A percentile compares a stretch with the other conserved stretches of the same genome.
Evolutionary conservation across 2,888 invertebrate genomes (phyloP).

Genomic region (Griposia aprilina): DNA sequence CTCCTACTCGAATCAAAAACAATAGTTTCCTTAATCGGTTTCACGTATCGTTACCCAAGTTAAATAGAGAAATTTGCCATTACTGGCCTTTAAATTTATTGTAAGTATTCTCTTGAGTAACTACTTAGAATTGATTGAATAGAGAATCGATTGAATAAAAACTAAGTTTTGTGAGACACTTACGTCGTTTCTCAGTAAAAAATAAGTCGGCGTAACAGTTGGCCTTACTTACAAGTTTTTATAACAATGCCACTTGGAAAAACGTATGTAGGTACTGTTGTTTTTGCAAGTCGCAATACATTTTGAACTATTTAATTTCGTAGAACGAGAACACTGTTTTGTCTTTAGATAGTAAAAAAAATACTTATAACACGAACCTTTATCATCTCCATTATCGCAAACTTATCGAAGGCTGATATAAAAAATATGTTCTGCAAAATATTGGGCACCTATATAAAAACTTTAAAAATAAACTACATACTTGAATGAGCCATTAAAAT

Average conservation of each 20-base stretch:
- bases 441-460: background rate
- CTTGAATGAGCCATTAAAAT: background rate
- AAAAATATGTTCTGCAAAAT: background rate
- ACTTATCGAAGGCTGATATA: too few relatives aligned
- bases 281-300: background rate
- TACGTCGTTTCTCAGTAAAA: constrained; percentile 23
- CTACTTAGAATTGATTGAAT: constrained; percentile 16
- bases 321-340: constrained; percentile 7
- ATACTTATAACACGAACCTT: background rate
- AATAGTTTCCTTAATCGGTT: constrained; percentile 74
- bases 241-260: background rate
- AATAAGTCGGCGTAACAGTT: constrained; percentile 7
- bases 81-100: constrained; percentile 56
- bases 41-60: constrained; percentile 79
- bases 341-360: background rate
- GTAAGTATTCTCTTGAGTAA: constrained; percentile 25
- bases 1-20: constrained; percentile 72
- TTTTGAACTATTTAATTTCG: constrained; percentile 10
- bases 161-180: background rate
- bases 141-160: background rate
- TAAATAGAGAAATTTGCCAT: constrained; percentile 77
- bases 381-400: background rate
- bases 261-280: too few relatives aligned
- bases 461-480: constrained; percentile 15
- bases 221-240: constrained; percentile 5